Percentiles rank a stretch among this genome's conserved stretches.
Conservation (phyloP, 2,797 vertebrate species). For the Xenopus petersii region DNA sequence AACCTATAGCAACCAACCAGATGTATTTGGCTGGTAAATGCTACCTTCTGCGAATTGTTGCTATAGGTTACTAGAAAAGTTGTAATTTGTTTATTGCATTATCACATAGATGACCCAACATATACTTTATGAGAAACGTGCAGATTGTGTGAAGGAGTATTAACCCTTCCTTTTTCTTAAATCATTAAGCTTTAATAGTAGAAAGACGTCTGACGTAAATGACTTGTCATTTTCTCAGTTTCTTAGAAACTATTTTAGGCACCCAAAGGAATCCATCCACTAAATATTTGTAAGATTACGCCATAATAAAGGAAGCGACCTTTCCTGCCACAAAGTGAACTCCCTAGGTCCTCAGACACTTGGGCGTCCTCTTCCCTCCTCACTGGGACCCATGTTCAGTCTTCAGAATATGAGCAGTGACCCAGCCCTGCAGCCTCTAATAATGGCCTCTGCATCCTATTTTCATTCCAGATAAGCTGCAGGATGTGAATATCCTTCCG, state of each 20-base stretch:
- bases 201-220: neutral
- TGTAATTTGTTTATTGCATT: too few species aligned
- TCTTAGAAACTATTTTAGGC: constrained; percentile 12
- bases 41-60: too few species aligned
- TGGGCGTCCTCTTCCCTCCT: constrained; percentile 28
- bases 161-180: too few species aligned
- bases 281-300: constrained; percentile 6
- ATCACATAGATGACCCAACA: too few species aligned
- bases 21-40: too few species aligned
- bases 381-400: neutral
- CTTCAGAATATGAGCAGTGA: too few species aligned
- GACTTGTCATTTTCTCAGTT: neutral
- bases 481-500: constrained; percentile 15
- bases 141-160: too few species aligned
- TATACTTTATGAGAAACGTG: too few species aligned
- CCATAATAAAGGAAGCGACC: constrained; percentile 31
- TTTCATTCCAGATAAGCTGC: constrained; percentile 18
- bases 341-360: constrained; percentile 21
- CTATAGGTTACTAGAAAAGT: too few species aligned
- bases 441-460: constrained; percentile 10
- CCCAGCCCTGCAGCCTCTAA: too few species aligned
- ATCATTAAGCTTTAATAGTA: too few species aligned
- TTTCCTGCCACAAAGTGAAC: constrained; percentile 32
- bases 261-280: neutral
- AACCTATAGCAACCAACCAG: too few species aligned